A percentile compares a stretch with the other conserved stretches of the same genome.
Evolutionary conservation across 2,797 vertebrate species (phyloP).

Genomic region (Artibeus lituratus): DNA sequence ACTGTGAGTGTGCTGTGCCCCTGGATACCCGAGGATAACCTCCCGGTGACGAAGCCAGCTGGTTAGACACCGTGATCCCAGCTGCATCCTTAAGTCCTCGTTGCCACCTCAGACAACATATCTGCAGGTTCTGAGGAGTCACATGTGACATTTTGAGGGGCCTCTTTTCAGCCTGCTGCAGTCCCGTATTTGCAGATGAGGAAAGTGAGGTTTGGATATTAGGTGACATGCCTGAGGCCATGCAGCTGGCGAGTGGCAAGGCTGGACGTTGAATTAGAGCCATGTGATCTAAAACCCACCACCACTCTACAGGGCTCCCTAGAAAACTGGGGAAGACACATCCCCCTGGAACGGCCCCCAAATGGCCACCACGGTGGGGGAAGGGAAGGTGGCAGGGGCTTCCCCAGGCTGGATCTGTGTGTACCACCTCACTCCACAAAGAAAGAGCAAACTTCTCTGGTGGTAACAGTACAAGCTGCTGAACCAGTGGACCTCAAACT

Average conservation of each 20-base stretch:
- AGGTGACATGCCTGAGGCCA: not conserved
- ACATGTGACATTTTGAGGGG: not conserved
- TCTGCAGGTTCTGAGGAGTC: not conserved
- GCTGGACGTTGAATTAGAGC: not conserved
- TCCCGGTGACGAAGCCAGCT: not conserved
- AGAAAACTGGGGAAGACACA: not conserved
- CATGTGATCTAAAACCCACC: not conserved
- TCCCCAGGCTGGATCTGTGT: not conserved
- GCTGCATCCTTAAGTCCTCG: not conserved
- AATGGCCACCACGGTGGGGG: accelerated
- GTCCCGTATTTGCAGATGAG: not conserved
- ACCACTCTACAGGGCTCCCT: too few relatives aligned
- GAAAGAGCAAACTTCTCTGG: not conserved
- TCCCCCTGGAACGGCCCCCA: not conserved
- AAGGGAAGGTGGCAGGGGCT: not conserved
- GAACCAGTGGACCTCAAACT: not conserved
- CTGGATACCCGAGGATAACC: not conserved
- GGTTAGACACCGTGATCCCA: not conserved
- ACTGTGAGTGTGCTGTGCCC: not conserved
- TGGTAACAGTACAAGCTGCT: not conserved
- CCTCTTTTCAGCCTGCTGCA: not conserved
- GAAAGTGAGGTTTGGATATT: not conserved
- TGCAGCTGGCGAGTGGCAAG: not conserved
- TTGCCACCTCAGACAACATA: not conserved
- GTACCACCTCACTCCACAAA: too few relatives aligned